phyloP scores from a whole-genome alignment of 2,888 invertebrate genomes.

The Nomada ruficornis region DNA sequence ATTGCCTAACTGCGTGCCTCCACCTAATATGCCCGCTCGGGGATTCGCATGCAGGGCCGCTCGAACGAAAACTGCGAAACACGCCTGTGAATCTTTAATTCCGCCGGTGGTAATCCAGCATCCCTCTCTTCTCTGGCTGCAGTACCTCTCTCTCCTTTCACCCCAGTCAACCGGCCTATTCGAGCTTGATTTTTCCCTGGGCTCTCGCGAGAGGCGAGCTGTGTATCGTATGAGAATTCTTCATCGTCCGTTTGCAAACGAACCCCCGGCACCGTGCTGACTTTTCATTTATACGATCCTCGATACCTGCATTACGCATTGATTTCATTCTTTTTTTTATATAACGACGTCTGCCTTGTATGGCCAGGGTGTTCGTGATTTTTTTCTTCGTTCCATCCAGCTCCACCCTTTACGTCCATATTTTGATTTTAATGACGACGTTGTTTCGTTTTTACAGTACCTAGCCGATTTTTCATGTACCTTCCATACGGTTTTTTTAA shows the following conservation, averaged over 20 bases:
- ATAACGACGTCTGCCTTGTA: neutral
- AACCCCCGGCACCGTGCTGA: slow-evolving; percentile 42
- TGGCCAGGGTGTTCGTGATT: neutral
- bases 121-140: slow-evolving; percentile 57
- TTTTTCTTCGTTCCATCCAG: neutral
- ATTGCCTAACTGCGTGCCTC: slow-evolving; percentile 85
- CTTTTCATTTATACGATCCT: slow-evolving; percentile 53
- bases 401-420: neutral
- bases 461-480: slow-evolving; percentile 8
- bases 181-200: slow-evolving; percentile 51
- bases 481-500: neutral
- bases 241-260: slow-evolving; percentile 53
- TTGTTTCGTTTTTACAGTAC: slow-evolving; percentile 23
- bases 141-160: slow-evolving; percentile 22
- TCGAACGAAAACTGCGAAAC: slow-evolving; percentile 82
- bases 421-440: slow-evolving; percentile 27
- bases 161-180: slow-evolving; percentile 35
- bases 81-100: slow-evolving; percentile 83
- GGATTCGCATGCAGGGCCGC: slow-evolving; percentile 82
- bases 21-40: slow-evolving; percentile 83
- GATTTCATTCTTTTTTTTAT: neutral
- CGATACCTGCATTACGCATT: slow-evolving; percentile 41
- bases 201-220: slow-evolving; percentile 35
- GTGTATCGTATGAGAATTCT: slow-evolving; percentile 61
- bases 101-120: slow-evolving; percentile 69